Evolutionary conservation across 2,888 invertebrate species (phyloP).

Genomic region (Himalopsyche japonica): DNA sequence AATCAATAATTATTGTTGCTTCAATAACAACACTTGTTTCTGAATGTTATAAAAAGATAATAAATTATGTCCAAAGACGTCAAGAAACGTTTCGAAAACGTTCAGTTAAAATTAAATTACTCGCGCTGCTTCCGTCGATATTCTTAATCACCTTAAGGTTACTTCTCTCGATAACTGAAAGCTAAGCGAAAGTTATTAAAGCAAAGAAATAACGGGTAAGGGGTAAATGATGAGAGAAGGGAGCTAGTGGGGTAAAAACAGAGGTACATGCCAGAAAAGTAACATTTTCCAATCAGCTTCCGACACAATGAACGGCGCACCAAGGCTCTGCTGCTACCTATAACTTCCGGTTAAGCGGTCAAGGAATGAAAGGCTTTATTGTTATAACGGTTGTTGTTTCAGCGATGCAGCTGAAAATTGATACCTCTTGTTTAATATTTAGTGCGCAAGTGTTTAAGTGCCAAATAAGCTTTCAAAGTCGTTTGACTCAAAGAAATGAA

Average conservation of each 20-base stretch:
- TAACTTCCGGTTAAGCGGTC: constrained; percentile 22
- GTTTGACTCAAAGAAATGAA: not conserved
- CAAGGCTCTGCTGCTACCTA: not conserved
- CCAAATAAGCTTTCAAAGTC: not conserved
- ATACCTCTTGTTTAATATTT: constrained; percentile 5
- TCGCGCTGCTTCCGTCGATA: not conserved
- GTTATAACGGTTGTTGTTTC: not conserved
- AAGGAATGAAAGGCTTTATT: constrained; percentile 17
- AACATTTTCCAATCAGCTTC: constrained; percentile 37
- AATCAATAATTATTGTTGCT: not conserved
- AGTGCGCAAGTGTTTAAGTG: not conserved
- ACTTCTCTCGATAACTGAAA: not conserved
- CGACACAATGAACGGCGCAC: constrained; percentile 18
- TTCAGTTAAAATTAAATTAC: not conserved
- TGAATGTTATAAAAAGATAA: not conserved
- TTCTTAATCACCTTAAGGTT: not conserved
- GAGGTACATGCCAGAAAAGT: constrained; percentile 36
- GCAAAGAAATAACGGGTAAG: not conserved
- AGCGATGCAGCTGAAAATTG: constrained; percentile 13
- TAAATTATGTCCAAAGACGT: not conserved
- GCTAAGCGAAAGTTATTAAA: not conserved
- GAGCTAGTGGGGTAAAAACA: constrained; percentile 18
- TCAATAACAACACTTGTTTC: not conserved
- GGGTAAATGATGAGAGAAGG: not conserved
- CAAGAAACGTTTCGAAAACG: not conserved